Evolutionary conservation across 1,140 invertebrate species (phyloP).

Genomic region (Paracyclopina nana): DNA sequence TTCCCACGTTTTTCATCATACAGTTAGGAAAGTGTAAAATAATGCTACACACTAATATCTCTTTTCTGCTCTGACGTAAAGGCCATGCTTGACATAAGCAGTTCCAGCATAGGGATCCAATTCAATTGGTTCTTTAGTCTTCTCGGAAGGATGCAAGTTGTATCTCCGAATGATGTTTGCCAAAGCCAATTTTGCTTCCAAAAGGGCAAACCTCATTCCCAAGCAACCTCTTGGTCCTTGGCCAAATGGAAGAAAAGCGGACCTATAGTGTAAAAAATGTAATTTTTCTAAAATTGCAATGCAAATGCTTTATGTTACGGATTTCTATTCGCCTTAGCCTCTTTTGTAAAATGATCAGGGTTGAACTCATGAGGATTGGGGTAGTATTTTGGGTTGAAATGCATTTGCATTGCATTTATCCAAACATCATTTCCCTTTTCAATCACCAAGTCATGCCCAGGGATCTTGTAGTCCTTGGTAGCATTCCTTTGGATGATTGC

Average conservation of each 20-base stretch:
- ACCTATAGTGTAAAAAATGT: no score
- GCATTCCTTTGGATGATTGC: background rate
- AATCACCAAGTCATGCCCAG: constrained; percentile 9
- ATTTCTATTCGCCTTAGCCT: background rate
- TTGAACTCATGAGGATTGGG: constrained; percentile 1
- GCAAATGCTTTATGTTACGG: no score
- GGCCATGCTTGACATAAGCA: no score
- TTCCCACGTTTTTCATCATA: no score
- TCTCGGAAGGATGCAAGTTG: no score
- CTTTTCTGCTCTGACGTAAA: no score
- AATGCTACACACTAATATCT: no score
- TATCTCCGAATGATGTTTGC: no score
- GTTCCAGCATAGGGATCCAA: no score
- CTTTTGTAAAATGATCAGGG: constrained; percentile 5
- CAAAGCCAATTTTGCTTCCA: constrained; percentile 7
- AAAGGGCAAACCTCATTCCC: constrained; percentile 24
- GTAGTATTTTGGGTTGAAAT: background rate
- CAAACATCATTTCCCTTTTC: constrained; percentile 17
- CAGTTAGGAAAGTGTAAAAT: no score
- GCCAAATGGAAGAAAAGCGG: constrained; percentile 46
- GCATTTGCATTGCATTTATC: constrained; percentile 12
- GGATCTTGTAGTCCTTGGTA: constrained; percentile 10
- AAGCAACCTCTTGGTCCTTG: constrained; percentile 53
- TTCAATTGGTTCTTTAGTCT: no score
- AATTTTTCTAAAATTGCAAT: no score